Conservation (phyloP, 2,113 vertebrate genomes). For the Sakesphorus luctuosus region DNA sequence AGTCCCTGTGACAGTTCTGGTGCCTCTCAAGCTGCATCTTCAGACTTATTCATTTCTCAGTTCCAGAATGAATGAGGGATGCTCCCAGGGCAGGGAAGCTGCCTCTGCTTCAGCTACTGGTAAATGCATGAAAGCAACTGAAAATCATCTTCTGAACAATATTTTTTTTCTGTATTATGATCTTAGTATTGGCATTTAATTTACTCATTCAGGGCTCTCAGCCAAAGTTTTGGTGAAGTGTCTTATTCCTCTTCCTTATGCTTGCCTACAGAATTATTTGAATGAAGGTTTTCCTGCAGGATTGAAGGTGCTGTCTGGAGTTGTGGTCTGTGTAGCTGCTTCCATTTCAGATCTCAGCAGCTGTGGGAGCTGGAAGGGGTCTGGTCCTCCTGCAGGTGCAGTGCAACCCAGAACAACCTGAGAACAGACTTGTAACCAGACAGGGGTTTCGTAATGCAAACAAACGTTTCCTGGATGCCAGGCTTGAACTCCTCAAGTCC, state of each 20-base stretch:
- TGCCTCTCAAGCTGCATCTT: not conserved
- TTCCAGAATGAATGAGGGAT: not conserved
- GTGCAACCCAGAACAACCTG: not conserved
- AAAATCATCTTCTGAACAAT: not conserved
- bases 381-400: not conserved
- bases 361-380: not conserved
- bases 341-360: not conserved
- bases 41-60: not conserved
- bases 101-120: not conserved
- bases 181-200: not conserved
- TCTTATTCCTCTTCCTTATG: slow-evolving; percentile 25
- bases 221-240: not conserved
- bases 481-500: not conserved
- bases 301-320: not conserved
- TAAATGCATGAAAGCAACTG: not conserved
- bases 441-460: slow-evolving; percentile 60
- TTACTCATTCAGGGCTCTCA: slow-evolving; percentile 1
- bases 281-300: not conserved
- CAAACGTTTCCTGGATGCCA: slow-evolving; percentile 49
- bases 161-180: not conserved
- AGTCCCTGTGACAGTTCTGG: not conserved
- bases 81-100: not conserved
- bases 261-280: not conserved
- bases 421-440: slow-evolving; percentile 34
- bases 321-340: not conserved